A percentile compares a stretch with the other conserved stretches of the same genome.
phyloP scores from a whole-genome alignment of 1,140 invertebrate species.

The Mylabris phalerata region DNA sequence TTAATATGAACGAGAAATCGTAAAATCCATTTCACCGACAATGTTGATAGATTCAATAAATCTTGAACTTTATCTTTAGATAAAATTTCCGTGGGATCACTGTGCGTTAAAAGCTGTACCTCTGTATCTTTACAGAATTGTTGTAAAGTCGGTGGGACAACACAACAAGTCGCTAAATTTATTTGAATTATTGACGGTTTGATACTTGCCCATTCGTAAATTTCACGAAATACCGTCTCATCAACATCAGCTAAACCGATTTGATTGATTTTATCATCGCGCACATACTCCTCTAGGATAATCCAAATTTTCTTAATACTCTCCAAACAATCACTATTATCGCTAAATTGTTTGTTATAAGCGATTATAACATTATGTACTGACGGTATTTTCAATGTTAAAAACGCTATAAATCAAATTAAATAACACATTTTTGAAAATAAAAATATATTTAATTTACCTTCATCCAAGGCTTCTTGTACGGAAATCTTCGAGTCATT shows the following conservation, averaged over 20 bases:
- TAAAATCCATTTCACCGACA: slow-evolving; percentile 61
- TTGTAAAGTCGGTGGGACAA: slow-evolving; percentile 84
- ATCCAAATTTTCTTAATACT: slow-evolving; percentile 67
- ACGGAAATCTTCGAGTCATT: slow-evolving; percentile 48
- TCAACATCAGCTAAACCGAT: slow-evolving; percentile 88
- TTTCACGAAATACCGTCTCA: slow-evolving; percentile 63
- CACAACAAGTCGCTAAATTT: slow-evolving; percentile 90
- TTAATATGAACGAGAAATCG: slow-evolving; percentile 84
- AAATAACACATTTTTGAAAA: slow-evolving; percentile 2
- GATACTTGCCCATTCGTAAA: slow-evolving; percentile 73
- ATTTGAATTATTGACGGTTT: slow-evolving; percentile 93
- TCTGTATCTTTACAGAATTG: slow-evolving; percentile 84
- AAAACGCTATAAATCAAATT: slow-evolving; percentile 50
- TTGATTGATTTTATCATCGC: slow-evolving; percentile 58
- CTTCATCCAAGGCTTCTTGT: slow-evolving; percentile 51
- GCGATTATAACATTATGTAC: slow-evolving; percentile 73
- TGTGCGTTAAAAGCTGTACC: slow-evolving; percentile 91
- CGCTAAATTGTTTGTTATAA: slow-evolving; percentile 49
- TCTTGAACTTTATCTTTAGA: slow-evolving; percentile 46
- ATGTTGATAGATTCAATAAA: slow-evolving; percentile 43
- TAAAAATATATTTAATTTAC: slow-evolving; percentile 32
- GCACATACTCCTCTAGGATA: slow-evolving; percentile 62
- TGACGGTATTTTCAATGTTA: slow-evolving; percentile 53
- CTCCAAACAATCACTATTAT: slow-evolving; percentile 51
- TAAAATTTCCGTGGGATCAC: slow-evolving; percentile 74